These are phyloP conservation scores for Limenitis arthemis DNA, from an alignment of 2,888 invertebrate species.

Conservation along the genomic window DNA sequence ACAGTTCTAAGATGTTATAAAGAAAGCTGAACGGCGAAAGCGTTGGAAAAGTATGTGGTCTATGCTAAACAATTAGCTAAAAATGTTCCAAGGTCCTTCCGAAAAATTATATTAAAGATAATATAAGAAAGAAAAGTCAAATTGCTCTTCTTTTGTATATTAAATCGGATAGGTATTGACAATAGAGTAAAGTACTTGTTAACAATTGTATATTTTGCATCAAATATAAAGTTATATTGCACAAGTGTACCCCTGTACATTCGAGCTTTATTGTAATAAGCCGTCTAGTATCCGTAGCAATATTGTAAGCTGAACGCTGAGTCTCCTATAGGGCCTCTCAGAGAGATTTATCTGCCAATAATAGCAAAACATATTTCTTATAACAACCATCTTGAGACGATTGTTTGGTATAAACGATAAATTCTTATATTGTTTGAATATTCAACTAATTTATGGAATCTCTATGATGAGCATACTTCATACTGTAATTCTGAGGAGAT, in stretches of 20 bases:
- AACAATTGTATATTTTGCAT: conserved; percentile 10
- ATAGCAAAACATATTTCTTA: conserved; percentile 36
- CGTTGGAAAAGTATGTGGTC: too few relatives aligned
- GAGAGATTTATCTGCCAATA: conserved; percentile 50
- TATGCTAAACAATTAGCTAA: too few relatives aligned
- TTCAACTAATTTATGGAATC: not conserved
- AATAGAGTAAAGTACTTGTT: conserved; percentile 10
- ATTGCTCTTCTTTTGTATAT: too few relatives aligned
- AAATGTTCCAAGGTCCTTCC: too few relatives aligned
- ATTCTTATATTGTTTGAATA: conserved; percentile 9
- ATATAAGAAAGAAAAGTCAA: too few relatives aligned
- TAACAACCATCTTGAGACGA: conserved; percentile 37
- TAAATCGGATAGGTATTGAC: conserved; percentile 1
- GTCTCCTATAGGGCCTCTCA: conserved; percentile 41
- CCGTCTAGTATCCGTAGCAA: conserved; percentile 33
- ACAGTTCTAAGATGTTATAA: too few relatives aligned
- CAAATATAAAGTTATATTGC: conserved; percentile 12
- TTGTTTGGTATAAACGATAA: conserved; percentile 22
- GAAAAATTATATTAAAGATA: too few relatives aligned
- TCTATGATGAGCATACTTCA: not conserved
- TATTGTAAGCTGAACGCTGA: conserved; percentile 44
- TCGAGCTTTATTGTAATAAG: conserved; percentile 31
- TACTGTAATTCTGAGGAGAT: not conserved
- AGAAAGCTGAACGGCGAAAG: too few relatives aligned
- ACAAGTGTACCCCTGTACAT: conserved; percentile 7